Conservation (phyloP, 1,140 invertebrate species). For the Oppia nitens region DNA sequence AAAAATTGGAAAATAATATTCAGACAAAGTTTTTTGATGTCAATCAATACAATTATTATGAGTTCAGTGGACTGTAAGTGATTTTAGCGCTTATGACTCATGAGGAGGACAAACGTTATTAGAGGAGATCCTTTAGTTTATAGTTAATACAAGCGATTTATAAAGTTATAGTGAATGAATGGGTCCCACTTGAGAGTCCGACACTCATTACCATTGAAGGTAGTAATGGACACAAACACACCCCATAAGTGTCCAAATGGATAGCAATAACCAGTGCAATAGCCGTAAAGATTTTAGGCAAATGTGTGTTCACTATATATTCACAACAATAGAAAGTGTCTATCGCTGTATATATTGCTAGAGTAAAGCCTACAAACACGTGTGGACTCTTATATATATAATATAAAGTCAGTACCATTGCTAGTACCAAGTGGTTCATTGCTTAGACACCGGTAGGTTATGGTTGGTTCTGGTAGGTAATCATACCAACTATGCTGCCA, state of each 20-base stretch:
- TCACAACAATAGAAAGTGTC: background rate
- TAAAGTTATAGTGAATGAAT: background rate
- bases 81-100: background rate
- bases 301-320: background rate
- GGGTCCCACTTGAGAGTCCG: background rate
- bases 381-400: background rate
- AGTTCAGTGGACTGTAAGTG: background rate
- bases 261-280: background rate
- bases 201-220: background rate
- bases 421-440: background rate
- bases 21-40: background rate
- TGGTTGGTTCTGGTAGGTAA: no score
- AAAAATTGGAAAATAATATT: background rate
- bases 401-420: background rate
- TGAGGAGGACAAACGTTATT: no score
- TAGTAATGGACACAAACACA: background rate
- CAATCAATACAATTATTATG: background rate
- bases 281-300: no score
- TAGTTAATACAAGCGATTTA: background rate
- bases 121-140: no score
- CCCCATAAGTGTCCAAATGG: background rate
- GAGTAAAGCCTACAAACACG: background rate
- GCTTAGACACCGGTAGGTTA: background rate
- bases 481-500: no score
- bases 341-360: no score